phyloP scores from a whole-genome alignment of 2,113 vertebrate genomes.

The Agelaius phoeniceus region DNA sequence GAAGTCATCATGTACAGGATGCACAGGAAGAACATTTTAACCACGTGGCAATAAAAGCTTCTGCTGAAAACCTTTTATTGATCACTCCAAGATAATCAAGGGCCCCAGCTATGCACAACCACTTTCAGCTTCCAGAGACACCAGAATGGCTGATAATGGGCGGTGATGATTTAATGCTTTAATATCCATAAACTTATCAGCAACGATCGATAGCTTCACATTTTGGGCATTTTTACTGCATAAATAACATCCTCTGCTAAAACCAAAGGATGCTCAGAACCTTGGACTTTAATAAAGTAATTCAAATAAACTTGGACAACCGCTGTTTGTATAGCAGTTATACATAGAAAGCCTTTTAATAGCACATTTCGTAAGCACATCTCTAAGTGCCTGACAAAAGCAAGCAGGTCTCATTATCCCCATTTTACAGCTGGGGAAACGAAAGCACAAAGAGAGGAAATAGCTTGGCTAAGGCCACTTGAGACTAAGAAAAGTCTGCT shows the following conservation, averaged over 20 bases:
- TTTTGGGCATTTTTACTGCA: conserved; percentile 41
- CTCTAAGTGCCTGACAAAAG: conserved; percentile 47
- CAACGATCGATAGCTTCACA: conserved; percentile 50
- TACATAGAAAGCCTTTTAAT: conserved; percentile 60
- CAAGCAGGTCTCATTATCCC: conserved; percentile 46
- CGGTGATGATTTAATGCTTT: conserved; percentile 43
- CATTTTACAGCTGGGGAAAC: conserved; percentile 44
- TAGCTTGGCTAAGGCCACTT: conserved; percentile 23
- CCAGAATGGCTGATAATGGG: conserved; percentile 12
- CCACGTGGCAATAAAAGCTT: conserved; percentile 50
- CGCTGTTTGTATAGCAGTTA: conserved; percentile 48
- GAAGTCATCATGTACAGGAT: conserved; percentile 9
- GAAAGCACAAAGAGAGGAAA: conserved; percentile 61
- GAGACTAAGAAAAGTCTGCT: conserved; percentile 11
- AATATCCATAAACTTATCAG: conserved; percentile 57
- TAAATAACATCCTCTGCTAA: conserved; percentile 54
- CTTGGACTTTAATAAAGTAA: conserved; percentile 28
- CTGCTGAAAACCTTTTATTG: conserved; percentile 61
- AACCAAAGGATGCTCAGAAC: conserved; percentile 56
- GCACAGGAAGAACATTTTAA: conserved; percentile 41
- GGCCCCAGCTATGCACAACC: not conserved
- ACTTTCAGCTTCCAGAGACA: conserved; percentile 21
- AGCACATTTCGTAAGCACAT: conserved; percentile 29
- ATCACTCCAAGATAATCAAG: conserved; percentile 19
- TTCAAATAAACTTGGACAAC: conserved; percentile 54